phyloP scores from a whole-genome alignment of 2,797 vertebrate genomes.

The Mus spretus region DNA sequence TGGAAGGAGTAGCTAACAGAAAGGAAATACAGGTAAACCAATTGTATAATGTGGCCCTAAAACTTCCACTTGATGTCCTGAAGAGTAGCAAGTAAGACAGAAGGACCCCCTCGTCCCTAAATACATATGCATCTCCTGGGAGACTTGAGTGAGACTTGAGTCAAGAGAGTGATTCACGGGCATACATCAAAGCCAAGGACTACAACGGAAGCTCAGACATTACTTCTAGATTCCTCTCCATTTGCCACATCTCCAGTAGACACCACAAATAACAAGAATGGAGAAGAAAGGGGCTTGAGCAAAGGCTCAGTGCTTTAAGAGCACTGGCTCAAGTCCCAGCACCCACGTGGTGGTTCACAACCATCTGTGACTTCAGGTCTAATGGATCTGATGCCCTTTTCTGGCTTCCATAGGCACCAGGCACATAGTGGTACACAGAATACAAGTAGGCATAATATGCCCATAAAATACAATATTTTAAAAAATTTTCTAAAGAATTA shows the following conservation, averaged over 20 bases:
- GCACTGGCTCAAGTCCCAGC: not conserved
- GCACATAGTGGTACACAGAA: not conserved
- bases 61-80: not conserved
- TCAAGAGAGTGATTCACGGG: not conserved
- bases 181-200: constrained; percentile 20
- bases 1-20: constrained; percentile 15
- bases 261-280: not conserved
- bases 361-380: not conserved
- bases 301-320: not conserved
- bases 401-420: not conserved
- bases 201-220: constrained; percentile 17
- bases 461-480: not conserved
- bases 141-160: constrained; percentile 32
- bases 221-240: not conserved
- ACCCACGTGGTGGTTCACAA: not conserved
- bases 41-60: not conserved
- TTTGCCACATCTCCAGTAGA: not conserved
- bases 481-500: not conserved
- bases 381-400: not conserved
- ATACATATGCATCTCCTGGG: not conserved
- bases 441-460: not conserved
- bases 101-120: not conserved
- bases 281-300: not conserved
- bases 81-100: not conserved
- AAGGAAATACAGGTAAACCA: not conserved